A percentile compares a stretch with the other conserved stretches of the same genome.
These are phyloP conservation scores for Poeciliopsis gracilis DNA, from an alignment of 2,797 vertebrate species.

Conservation along the genomic window DNA sequence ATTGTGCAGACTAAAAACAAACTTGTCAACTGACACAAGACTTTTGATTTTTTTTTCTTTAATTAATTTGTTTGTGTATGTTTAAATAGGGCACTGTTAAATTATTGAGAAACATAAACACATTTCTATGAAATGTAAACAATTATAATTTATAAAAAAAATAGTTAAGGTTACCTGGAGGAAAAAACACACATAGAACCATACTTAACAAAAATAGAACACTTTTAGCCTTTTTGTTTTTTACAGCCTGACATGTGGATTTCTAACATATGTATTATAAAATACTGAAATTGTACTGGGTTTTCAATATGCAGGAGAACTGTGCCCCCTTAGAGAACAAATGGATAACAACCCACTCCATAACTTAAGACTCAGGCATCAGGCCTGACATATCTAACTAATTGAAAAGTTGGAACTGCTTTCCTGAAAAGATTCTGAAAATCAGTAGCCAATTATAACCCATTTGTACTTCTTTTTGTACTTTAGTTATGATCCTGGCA, in stretches of 20 bases:
- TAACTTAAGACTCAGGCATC: not conserved
- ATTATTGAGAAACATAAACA: not conserved
- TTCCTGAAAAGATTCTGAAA: not conserved
- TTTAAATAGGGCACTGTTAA: not conserved
- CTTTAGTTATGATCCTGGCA: not conserved
- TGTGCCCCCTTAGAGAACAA: no score
- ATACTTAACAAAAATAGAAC: no score
- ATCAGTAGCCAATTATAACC: not conserved
- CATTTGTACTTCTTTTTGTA: not conserved
- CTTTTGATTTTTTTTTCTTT: not conserved
- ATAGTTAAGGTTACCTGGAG: not conserved
- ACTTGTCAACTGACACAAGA: not conserved
- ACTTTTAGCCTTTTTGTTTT: no score
- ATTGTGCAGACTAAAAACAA: not conserved
- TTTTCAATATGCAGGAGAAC: no score
- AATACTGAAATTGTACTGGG: no score
- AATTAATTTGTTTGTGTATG: not conserved
- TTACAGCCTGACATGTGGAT: no score
- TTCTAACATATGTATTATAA: no score
- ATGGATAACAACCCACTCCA: no score
- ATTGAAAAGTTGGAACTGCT: not conserved
- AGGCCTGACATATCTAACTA: not conserved
- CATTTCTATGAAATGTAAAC: no score
- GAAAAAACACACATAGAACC: not conserved
- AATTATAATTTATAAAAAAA: not conserved